Evolutionary conservation across 2,888 invertebrate genomes (phyloP).

Genomic region (Phyto melanocephala): DNA sequence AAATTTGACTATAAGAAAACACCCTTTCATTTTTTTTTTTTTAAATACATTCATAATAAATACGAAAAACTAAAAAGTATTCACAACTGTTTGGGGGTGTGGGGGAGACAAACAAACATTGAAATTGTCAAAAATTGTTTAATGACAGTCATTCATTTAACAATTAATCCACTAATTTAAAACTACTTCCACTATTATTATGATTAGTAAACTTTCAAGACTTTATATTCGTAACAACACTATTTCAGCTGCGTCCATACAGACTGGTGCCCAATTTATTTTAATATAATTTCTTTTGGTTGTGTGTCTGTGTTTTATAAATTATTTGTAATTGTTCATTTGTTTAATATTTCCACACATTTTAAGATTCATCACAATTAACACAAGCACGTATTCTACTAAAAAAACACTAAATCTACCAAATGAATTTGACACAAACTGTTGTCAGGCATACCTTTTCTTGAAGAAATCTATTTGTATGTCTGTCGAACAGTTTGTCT

Average conservation of each 20-base stretch:
- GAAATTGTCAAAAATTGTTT: slow-evolving; percentile 42
- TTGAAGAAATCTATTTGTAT: not conserved
- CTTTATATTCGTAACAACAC: not conserved
- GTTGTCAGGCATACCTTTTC: slow-evolving; percentile 42
- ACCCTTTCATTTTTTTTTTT: no score
- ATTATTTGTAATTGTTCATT: slow-evolving; percentile 61
- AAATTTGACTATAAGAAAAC: no score
- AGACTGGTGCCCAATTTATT: slow-evolving; percentile 48
- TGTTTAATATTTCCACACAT: slow-evolving; percentile 24
- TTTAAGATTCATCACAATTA: slow-evolving; percentile 40
- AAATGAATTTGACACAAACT: slow-evolving; percentile 7
- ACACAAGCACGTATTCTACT: not conserved
- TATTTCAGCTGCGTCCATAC: slow-evolving; percentile 9
- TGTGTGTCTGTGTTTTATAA: slow-evolving; percentile 38
- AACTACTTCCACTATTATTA: slow-evolving; percentile 5
- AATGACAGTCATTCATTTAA: slow-evolving; percentile 60
- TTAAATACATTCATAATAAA: not conserved
- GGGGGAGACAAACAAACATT: not conserved
- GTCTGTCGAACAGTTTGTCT: not conserved
- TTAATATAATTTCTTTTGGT: slow-evolving; percentile 37
- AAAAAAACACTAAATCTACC: not conserved
- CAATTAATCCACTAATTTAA: slow-evolving; percentile 54
- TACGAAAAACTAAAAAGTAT: not conserved
- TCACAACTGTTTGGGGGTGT: not conserved
- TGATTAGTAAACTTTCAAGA: not conserved